These are phyloP conservation scores for Kryptopterus vitreolus DNA, from an alignment of 2,797 vertebrate genomes.

Conservation along the genomic window DNA sequence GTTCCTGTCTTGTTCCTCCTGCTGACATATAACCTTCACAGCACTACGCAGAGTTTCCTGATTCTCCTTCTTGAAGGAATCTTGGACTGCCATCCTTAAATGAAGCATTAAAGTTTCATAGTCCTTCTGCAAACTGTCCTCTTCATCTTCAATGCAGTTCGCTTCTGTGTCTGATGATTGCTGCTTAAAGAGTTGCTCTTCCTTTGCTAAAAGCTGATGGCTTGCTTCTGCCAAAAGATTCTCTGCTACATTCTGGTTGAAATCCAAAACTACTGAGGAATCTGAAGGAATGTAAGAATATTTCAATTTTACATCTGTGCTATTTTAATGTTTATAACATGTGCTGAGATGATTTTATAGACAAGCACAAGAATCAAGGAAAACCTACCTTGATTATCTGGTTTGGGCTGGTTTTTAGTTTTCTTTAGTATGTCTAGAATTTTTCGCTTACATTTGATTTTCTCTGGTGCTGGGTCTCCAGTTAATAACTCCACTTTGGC, in stretches of 20 bases:
- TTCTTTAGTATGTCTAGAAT: background rate
- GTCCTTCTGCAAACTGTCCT: slow-evolving; percentile 68
- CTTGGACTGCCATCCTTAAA: slow-evolving; percentile 68
- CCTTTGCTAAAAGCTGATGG: slow-evolving; percentile 72
- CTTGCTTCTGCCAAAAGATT: slow-evolving; percentile 67
- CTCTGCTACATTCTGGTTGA: slow-evolving; percentile 60
- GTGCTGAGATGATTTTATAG: background rate
- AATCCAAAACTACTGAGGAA: slow-evolving; percentile 18
- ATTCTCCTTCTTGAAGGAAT: slow-evolving; percentile 67
- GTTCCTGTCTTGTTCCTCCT: slow-evolving; percentile 77
- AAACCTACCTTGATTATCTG: slow-evolving; percentile 24
- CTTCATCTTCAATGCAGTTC: slow-evolving; percentile 61
- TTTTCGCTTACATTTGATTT: slow-evolving; percentile 2
- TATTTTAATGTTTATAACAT: background rate
- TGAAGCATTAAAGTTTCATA: slow-evolving; percentile 67
- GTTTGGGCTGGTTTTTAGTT: background rate
- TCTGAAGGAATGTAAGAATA: slow-evolving; percentile 23
- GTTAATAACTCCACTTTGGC: background rate
- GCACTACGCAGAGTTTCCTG: slow-evolving; percentile 73
- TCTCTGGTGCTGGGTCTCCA: background rate
- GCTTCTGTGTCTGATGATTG: slow-evolving; percentile 46
- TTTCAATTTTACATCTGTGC: background rate
- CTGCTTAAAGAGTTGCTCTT: slow-evolving; percentile 66
- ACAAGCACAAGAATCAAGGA: background rate
- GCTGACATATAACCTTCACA: slow-evolving; percentile 72